Percentiles rank a stretch among this genome's conserved stretches.
Evolutionary conservation across 2,797 vertebrate species (phyloP).

Genomic region (Urosaurus nigricauda): DNA sequence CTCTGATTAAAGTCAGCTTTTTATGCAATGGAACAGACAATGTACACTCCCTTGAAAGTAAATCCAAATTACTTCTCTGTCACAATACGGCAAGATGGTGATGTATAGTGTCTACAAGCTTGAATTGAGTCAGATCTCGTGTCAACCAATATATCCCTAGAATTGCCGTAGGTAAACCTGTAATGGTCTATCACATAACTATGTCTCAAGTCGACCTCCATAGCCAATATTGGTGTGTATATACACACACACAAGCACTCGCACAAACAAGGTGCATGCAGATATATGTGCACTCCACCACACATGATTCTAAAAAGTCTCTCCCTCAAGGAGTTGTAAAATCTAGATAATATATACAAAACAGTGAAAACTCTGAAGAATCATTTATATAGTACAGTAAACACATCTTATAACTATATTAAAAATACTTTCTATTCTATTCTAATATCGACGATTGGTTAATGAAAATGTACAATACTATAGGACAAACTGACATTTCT

Average conservation of each 20-base stretch:
- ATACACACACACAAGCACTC: background rate
- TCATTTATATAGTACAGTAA: background rate
- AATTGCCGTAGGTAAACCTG: too few species aligned
- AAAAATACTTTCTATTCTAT: background rate
- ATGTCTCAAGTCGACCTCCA: background rate
- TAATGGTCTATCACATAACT: too few species aligned
- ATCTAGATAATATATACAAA: background rate
- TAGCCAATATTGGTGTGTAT: background rate
- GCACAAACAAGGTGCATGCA: background rate
- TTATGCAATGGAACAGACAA: background rate
- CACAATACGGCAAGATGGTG: background rate
- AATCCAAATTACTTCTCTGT: background rate
- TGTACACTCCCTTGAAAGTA: background rate
- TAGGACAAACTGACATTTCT: too few species aligned
- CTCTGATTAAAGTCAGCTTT: slow-evolving; percentile 12
- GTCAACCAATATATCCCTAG: background rate
- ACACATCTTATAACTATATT: background rate
- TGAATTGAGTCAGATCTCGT: background rate
- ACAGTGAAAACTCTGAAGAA: background rate
- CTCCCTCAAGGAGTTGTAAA: background rate
- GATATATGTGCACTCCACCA: background rate
- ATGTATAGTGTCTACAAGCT: background rate
- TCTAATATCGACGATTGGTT: too few species aligned
- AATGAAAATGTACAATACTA: too few species aligned
- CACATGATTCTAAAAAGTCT: background rate